Conservation (phyloP, 2,888 invertebrate species). For the Meta bourneti region DNA sequence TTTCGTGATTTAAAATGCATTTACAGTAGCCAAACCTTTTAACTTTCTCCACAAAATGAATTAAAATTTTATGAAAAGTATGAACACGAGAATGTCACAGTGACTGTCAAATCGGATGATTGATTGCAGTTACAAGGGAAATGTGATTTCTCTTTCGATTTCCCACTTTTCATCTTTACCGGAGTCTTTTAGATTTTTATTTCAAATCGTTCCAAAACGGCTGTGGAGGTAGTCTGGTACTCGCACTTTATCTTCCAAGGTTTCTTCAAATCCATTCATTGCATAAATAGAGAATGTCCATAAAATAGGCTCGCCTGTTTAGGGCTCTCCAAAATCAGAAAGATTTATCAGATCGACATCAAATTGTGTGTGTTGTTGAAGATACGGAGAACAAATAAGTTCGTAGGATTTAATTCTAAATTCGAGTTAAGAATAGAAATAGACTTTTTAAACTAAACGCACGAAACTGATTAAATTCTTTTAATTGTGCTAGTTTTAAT, state of each 20-base stretch:
- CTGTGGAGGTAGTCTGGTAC: background rate
- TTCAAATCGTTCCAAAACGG: background rate
- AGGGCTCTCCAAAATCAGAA: too few relatives aligned
- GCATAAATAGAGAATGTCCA: too few relatives aligned
- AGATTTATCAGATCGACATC: too few relatives aligned
- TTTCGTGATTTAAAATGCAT: too few relatives aligned
- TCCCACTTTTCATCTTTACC: background rate
- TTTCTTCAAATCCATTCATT: background rate
- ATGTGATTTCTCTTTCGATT: background rate
- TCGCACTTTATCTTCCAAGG: background rate
- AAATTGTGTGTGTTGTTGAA: too few relatives aligned
- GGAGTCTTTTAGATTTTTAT: background rate
- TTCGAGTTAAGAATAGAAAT: too few relatives aligned
- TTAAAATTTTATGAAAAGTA: background rate
- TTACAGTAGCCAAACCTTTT: background rate
- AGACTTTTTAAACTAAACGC: too few relatives aligned
- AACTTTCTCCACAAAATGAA: background rate
- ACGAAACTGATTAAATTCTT: too few relatives aligned
- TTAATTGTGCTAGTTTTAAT: too few relatives aligned
- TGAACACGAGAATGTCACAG: background rate
- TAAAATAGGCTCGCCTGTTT: too few relatives aligned
- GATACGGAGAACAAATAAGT: too few relatives aligned
- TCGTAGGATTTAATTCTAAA: too few relatives aligned
- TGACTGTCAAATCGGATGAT: background rate
- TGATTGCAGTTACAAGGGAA: background rate